Evolutionary conservation across 2,797 vertebrate species (phyloP).

Genomic region (Orestias chungarensis): DNA sequence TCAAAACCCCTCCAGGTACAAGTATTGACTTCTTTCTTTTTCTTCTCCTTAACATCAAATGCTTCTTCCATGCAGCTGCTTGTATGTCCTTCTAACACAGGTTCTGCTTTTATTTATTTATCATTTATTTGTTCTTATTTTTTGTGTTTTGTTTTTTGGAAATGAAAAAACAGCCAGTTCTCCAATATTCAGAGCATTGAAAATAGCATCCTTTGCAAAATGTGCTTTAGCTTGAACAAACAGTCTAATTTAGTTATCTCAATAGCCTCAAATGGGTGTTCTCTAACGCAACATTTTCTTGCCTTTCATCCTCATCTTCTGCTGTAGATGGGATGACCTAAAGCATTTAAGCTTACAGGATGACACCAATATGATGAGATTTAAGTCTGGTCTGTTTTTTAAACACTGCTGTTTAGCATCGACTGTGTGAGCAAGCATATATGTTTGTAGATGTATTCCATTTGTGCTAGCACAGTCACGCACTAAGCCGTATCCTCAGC

Average conservation of each 20-base stretch:
- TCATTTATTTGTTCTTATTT: not conserved
- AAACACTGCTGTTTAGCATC: slow-evolving; percentile 18
- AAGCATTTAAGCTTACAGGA: not conserved
- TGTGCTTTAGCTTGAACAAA: not conserved
- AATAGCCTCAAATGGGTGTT: not conserved
- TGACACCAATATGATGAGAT: not conserved
- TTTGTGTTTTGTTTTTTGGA: not conserved
- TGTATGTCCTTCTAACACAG: not conserved
- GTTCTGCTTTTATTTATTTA: not conserved
- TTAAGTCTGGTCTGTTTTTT: slow-evolving; percentile 12
- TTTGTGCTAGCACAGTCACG: slow-evolving; percentile 45
- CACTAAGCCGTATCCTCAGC: slow-evolving; percentile 58
- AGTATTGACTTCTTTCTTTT: slow-evolving; percentile 3
- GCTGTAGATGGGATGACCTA: not conserved
- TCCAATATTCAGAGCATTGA: not conserved
- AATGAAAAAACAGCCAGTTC: not conserved
- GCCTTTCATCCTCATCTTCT: not conserved
- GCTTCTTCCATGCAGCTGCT: not conserved
- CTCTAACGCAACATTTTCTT: not conserved
- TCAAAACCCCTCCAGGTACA: slow-evolving; percentile 11
- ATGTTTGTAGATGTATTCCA: slow-evolving; percentile 29
- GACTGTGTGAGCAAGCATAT: slow-evolving; percentile 8
- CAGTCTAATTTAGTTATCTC: not conserved
- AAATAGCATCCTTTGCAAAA: not conserved
- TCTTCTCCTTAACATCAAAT: slow-evolving; percentile 10